Conservation (phyloP, 1,140 invertebrate species). For the Penaeus chinensis region DNA sequence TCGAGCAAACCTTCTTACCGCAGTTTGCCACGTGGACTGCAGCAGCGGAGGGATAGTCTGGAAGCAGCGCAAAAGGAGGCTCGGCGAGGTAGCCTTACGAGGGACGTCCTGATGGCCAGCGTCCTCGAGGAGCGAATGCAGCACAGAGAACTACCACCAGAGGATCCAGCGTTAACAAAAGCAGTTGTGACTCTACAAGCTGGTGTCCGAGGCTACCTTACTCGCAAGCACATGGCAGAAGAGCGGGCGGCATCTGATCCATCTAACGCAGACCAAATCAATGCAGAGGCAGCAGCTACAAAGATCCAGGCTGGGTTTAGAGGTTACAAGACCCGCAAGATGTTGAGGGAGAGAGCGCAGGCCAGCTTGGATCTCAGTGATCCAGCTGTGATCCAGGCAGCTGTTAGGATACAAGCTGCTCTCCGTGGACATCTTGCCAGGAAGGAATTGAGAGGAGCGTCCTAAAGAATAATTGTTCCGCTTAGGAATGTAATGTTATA, state of each 20-base stretch:
- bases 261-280: not conserved
- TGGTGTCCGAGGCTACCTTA: slow-evolving; percentile 22
- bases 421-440: not conserved
- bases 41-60: not conserved
- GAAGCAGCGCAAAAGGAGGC: slow-evolving; percentile 1
- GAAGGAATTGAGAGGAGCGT: not conserved
- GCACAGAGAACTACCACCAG: not conserved
- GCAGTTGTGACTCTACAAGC: slow-evolving; percentile 36
- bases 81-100: not conserved
- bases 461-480: not conserved
- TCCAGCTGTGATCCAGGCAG: slow-evolving; percentile 11
- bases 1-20: not conserved
- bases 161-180: not conserved
- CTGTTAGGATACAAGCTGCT: not conserved
- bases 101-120: not conserved
- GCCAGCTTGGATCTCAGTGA: slow-evolving; percentile 4
- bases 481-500: not conserved
- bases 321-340: slow-evolving; percentile 31
- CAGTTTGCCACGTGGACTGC: not conserved
- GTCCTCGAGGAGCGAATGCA: not conserved
- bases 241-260: no score
- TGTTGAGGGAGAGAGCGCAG: not conserved
- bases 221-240: slow-evolving; percentile 6
- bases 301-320: slow-evolving; percentile 28
- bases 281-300: not conserved